Evolutionary conservation across 2,888 invertebrate genomes (phyloP), one percentile per base, ranked within the genome.

Genomic region (Capitulum mitella): DNA sequence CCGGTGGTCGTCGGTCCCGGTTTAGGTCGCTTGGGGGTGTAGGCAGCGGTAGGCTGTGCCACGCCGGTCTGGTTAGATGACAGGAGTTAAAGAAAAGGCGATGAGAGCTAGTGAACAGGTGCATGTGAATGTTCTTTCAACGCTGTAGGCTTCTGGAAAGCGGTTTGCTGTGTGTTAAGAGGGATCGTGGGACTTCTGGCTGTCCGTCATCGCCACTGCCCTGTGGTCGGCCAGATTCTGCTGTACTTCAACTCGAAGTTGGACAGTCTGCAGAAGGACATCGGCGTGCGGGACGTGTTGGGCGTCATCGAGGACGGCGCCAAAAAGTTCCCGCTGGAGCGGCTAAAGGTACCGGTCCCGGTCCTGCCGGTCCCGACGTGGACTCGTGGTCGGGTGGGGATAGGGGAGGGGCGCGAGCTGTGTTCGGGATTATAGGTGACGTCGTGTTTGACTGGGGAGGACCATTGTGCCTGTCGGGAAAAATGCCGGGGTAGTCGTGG

Each of bases 251-350:
- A 91, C 0, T 87, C 89, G 77, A 88, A 90, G 84, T 85, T 92
- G 80, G 90, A 89, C 78, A 87, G 88, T 81, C 89, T 83, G 86
- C 89, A 83, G 86, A 88, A 82, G 86, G 92, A 92, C 83, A 86
- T 95, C 22, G 94, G 96, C 43, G 97, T 97, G 0, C 89, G 89
- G 48, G 93, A 97, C 85, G 97, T 98, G 2, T 87, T 96, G 80
- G 90, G 91, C 80, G 92, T 94, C 61, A 97, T 98, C 84, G 92
- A 93, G 84, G 93, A 95, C 84, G 96, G 96, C 5, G 93, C 95
- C 0, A 91, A 92, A 82, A 93, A 94, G 85, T 98, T 98, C 95
- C 94, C 97, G 74, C 93, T 92, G 82, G 97, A 98, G 86, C 91
- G 95, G 82, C 88, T 98, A 82, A 92, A 94, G 89, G 97, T 97